Percentiles rank a stretch among this genome's conserved stretches.
Evolutionary conservation across 2,113 vertebrate genomes (phyloP).

Genomic region (Diphyllodes magnificus): DNA sequence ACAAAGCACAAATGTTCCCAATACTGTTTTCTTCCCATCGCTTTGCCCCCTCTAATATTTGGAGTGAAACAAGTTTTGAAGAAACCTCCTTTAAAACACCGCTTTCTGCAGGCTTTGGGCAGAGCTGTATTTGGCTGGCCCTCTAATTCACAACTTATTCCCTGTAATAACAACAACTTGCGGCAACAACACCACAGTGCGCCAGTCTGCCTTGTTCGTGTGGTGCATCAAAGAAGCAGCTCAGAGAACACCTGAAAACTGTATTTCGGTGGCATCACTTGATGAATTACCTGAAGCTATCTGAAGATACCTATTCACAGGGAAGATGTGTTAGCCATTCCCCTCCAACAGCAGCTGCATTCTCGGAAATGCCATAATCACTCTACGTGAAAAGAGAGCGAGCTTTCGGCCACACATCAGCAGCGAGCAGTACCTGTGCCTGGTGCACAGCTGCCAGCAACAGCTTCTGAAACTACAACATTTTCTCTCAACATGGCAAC

Average conservation of each 20-base stretch:
- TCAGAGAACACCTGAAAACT: neutral
- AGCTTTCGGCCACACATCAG: neutral
- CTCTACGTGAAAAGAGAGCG: accelerated
- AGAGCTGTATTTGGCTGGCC: neutral
- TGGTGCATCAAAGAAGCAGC: accelerated
- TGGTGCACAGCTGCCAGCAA: neutral
- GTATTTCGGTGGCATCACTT: neutral
- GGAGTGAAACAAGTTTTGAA: neutral
- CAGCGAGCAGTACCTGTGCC: neutral
- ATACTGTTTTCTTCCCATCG: accelerated
- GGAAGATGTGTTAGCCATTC: neutral
- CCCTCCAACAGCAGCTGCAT: neutral
- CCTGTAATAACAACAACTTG: too few relatives aligned
- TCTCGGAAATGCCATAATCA: neutral
- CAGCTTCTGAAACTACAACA: neutral
- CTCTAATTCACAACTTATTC: neutral
- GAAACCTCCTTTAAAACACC: neutral
- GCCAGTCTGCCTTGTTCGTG: accelerated
- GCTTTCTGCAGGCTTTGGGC: neutral
- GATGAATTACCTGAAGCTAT: neutral
- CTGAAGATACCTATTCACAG: neutral
- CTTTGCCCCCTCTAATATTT: neutral
- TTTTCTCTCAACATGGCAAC: accelerated
- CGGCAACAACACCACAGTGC: accelerated
- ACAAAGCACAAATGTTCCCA: neutral